phyloP scores from a whole-genome alignment of 2,113 vertebrate species.

The Gymnocephalus cernua region DNA sequence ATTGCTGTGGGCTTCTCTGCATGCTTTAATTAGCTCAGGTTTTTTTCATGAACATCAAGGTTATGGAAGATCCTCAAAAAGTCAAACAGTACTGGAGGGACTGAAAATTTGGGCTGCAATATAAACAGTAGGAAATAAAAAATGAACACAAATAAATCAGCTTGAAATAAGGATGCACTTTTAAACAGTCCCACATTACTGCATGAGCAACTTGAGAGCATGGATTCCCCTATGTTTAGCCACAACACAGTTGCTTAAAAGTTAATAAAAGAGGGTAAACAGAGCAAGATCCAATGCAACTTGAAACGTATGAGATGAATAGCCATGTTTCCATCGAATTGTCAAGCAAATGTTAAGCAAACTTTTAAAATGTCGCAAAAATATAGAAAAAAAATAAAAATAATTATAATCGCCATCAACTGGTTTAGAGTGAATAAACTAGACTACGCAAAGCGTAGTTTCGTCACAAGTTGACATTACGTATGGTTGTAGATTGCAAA shows the following conservation, averaged over 20 bases:
- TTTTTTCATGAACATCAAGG: constrained; percentile 51
- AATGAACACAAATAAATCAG: not conserved
- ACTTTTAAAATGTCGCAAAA: too few relatives aligned
- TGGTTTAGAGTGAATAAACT: too few relatives aligned
- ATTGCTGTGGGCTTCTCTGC: constrained; percentile 58
- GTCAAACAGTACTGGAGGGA: constrained; percentile 54
- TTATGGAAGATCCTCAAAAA: constrained; percentile 59
- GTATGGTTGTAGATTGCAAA: too few relatives aligned
- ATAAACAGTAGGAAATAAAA: not conserved
- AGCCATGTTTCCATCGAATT: too few relatives aligned
- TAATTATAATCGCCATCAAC: too few relatives aligned
- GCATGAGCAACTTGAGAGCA: not conserved
- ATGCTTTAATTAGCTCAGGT: constrained; percentile 68
- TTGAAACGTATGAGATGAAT: not conserved
- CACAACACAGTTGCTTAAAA: not conserved
- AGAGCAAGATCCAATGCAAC: not conserved
- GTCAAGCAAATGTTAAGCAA: too few relatives aligned
- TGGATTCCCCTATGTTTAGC: not conserved
- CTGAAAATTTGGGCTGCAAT: not conserved
- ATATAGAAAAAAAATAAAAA: too few relatives aligned
- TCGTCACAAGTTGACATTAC: too few relatives aligned
- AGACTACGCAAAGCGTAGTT: too few relatives aligned
- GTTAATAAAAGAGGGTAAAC: not conserved
- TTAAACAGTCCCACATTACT: not conserved
- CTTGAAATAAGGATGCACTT: not conserved